These are phyloP conservation scores for Copsychus sechellarum DNA, from an alignment of 2,113 vertebrate species.

Conservation along the genomic window DNA sequence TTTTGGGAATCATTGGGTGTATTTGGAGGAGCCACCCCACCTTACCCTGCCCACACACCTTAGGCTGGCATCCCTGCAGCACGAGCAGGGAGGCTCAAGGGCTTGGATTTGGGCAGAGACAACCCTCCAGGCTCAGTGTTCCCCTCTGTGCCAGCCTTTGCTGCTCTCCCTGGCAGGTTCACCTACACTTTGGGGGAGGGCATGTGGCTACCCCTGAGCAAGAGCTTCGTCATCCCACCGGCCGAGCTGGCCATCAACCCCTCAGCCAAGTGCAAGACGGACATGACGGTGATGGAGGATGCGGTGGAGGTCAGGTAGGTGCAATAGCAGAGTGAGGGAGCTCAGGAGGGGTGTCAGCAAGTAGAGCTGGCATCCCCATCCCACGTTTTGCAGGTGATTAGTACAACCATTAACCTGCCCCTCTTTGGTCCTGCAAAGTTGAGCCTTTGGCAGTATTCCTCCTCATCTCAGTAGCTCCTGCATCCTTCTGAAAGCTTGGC, in stretches of 20 bases:
- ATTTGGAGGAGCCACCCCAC: not conserved
- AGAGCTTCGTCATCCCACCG: constrained; percentile 97
- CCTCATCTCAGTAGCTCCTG: not conserved
- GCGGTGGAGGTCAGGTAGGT: constrained; percentile 94
- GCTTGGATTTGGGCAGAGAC: not conserved
- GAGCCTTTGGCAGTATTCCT: not conserved
- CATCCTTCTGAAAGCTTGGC: not conserved
- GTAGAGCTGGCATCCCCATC: not conserved
- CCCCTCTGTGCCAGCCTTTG: not conserved
- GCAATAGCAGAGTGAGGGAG: rapidly evolving
- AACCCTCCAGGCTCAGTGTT: not conserved
- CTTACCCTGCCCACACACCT: not conserved
- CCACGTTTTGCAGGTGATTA: not conserved
- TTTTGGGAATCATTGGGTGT: not conserved
- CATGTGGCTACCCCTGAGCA: constrained; percentile 98
- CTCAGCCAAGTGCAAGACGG: constrained; percentile 97
- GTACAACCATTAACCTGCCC: not conserved
- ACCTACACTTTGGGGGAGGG: constrained; percentile 97
- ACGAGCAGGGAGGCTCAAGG: not conserved
- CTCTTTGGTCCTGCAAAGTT: not conserved
- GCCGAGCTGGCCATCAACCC: constrained; percentile 98
- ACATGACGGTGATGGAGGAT: constrained; percentile 99
- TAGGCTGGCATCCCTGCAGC: not conserved
- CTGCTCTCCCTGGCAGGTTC: constrained; percentile 79
- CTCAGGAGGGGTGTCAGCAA: not conserved